Evolutionary conservation across 2,888 invertebrate species (phyloP), one percentile per base, ranked within the genome.

Genomic region (Hoplodrina ambigua): DNA sequence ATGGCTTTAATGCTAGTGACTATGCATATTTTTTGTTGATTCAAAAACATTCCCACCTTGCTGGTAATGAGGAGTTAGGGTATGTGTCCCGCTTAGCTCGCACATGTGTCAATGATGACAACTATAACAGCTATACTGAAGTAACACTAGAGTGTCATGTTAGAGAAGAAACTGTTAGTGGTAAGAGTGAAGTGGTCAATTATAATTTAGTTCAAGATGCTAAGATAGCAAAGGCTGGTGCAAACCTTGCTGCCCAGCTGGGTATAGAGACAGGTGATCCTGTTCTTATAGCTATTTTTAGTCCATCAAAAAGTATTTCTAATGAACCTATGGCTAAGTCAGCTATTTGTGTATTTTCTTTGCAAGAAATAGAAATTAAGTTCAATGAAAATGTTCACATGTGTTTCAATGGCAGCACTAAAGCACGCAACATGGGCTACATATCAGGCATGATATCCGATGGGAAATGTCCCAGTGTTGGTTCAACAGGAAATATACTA

Each of bases 311-410:
- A 89, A 98, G 98, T 81, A 98, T 99, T 85, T 97, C 97, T 69
- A 98, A 98, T 94, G 98, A 98, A 86, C 98, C 98, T 1, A 97
- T 97, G 88, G 91, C 97, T 41, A 97, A 98, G 81, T 99, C 99
- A 3, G 99, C 99, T 0, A 96, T 99, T 86, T 99, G 99, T 95
- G 97, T 99, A 58, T 99, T 98, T 94, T 98, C 99, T 72, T 96
- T 99, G 79, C 97, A 98, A 86, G 98, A 98, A 81, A 98, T 99
- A 86, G 98, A 99, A 91, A 97, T 97, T 82, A 98, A 98, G 92
- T 99, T 99, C 93, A 98, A 98, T 90, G 98, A 99, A 93, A 99
- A 99, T 95, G 99, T 99, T 86, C 99, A 99, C 91, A 98, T 98
- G 97, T 99, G 99, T 94, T 99, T 99, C 91, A 98, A 99, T 93